Conservation (phyloP, 64 coral and sea anemone genomes). For the Anthopleura sola region DNA sequence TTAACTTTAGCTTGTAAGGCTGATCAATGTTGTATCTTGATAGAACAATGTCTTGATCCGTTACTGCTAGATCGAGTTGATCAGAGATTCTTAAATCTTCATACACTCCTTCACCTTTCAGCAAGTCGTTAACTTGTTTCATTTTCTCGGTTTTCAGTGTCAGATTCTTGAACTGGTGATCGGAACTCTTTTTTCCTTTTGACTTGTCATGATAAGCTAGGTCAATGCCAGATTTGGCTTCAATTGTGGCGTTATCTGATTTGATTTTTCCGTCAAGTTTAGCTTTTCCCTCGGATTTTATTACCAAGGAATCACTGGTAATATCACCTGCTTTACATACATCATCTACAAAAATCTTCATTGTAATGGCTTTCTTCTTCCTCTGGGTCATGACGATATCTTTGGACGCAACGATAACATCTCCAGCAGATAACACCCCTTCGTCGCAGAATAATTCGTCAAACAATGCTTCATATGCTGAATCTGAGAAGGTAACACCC, state of each 20-base stretch:
- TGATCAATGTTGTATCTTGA: conserved; percentile 44
- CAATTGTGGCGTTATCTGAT: conserved; percentile 33
- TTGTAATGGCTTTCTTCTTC: conserved; percentile 49
- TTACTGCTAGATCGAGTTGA: conserved; percentile 39
- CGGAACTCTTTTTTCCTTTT: conserved; percentile 16
- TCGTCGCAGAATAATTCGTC: conserved; percentile 43
- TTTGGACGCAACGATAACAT: conserved; percentile 38
- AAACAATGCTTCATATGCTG: conserved; percentile 56
- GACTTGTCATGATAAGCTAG: conserved; percentile 39
- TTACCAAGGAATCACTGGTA: conserved; percentile 20
- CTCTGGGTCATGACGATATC: conserved; percentile 44
- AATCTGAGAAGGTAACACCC: conserved; percentile 45
- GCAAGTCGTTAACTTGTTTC: conserved; percentile 38
- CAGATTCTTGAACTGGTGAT: conserved; percentile 52
- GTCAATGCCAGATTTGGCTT: conserved; percentile 31
- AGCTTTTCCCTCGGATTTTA: conserved; percentile 40
- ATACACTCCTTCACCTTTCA: conserved; percentile 55
- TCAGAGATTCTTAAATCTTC: conserved; percentile 43
- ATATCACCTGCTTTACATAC: conserved; percentile 34
- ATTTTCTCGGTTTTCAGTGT: conserved; percentile 43
- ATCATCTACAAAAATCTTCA: conserved; percentile 36
- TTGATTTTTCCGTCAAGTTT: conserved; percentile 45
- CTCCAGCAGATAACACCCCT: conserved; percentile 33
- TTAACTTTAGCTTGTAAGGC: conserved; percentile 20
- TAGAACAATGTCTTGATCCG: conserved; percentile 52